phyloP scores from a whole-genome alignment of 2,888 invertebrate species.

The Sinelater perroti region DNA sequence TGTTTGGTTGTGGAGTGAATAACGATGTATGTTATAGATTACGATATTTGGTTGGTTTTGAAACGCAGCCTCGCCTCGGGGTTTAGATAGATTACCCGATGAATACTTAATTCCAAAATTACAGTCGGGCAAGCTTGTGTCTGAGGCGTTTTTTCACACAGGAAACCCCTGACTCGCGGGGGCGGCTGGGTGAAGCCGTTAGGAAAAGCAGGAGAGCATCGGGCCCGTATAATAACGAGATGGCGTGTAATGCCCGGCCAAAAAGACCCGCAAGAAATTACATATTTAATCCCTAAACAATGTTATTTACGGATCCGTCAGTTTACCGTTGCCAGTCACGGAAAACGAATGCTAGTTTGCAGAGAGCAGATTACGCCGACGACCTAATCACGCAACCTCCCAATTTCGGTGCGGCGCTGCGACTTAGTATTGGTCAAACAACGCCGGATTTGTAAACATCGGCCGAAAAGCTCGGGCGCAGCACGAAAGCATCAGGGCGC shows the following conservation, averaged over 20 bases:
- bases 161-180: slow-evolving; percentile 9
- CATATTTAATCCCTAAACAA: slow-evolving; percentile 31
- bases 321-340: slow-evolving; percentile 32
- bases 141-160: slow-evolving; percentile 3
- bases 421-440: slow-evolving; percentile 24
- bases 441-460: slow-evolving; percentile 21
- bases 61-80: too few relatives aligned
- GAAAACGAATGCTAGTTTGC: slow-evolving; percentile 30
- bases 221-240: slow-evolving; percentile 28
- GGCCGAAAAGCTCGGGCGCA: too few relatives aligned
- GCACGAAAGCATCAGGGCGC: too few relatives aligned
- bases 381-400: slow-evolving; percentile 31
- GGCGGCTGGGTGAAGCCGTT: neutral
- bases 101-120: too few relatives aligned
- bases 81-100: too few relatives aligned
- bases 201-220: neutral
- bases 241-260: slow-evolving; percentile 33
- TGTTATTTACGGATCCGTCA: slow-evolving; percentile 32
- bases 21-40: too few relatives aligned
- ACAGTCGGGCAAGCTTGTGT: too few relatives aligned
- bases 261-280: slow-evolving; percentile 31
- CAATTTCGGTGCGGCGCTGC: slow-evolving; percentile 22
- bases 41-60: too few relatives aligned
- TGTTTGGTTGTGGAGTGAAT: too few relatives aligned
- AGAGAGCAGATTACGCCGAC: slow-evolving; percentile 28